phyloP scores from a whole-genome alignment of 2,113 vertebrate species.

The Chinchilla lanigera region DNA sequence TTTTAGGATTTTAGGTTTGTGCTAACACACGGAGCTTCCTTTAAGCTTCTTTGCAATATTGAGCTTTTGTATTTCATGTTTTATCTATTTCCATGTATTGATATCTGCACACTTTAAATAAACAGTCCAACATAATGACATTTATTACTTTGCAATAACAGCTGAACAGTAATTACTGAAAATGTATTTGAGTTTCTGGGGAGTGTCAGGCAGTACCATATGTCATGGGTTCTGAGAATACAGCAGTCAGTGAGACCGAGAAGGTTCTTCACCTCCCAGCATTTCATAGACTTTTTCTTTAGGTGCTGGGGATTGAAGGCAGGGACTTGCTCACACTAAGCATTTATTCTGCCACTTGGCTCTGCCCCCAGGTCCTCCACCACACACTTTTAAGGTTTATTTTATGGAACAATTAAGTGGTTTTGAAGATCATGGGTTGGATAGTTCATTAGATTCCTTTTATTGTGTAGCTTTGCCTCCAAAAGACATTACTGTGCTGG shows the following conservation, averaged over 20 bases:
- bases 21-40: background rate
- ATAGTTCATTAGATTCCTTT: background rate
- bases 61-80: background rate
- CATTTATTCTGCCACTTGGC: background rate
- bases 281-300: background rate
- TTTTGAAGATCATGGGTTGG: background rate
- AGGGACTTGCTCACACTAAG: background rate
- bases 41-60: background rate
- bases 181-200: no score
- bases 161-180: no score
- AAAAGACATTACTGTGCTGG: background rate
- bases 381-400: background rate
- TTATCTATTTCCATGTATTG: background rate
- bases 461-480: conserved; percentile 15
- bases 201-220: no score
- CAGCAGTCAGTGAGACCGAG: no score
- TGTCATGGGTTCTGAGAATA: no score
- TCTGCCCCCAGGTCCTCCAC: background rate
- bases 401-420: background rate
- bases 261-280: background rate
- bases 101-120: background rate
- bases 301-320: background rate
- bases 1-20: background rate
- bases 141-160: no score
- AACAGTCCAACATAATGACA: background rate